phyloP scores from a whole-genome alignment of 2,888 invertebrate genomes.

The Ferdinandea cuprea region DNA sequence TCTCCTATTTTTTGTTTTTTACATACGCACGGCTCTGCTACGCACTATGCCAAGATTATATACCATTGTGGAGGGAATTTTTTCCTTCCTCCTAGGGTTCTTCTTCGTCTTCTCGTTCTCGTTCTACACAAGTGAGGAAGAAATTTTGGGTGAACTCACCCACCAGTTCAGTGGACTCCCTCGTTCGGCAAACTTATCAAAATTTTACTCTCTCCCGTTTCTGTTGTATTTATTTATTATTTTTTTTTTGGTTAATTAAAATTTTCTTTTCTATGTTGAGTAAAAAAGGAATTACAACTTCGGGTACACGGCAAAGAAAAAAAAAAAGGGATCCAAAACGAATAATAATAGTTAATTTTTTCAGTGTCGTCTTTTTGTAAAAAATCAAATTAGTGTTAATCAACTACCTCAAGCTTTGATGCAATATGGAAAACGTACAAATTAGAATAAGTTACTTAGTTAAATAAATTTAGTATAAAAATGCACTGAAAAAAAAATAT shows the following conservation, averaged over 20 bases:
- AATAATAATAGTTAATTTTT: slow-evolving; percentile 3
- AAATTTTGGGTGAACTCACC: slow-evolving; percentile 79
- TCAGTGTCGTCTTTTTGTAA: slow-evolving; percentile 13
- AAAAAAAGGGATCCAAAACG: background rate
- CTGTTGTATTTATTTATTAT: slow-evolving; percentile 23
- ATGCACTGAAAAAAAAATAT: slow-evolving; percentile 39
- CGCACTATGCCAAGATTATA: slow-evolving; percentile 45
- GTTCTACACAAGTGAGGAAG: slow-evolving; percentile 55
- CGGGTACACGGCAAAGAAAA: slow-evolving; percentile 47
- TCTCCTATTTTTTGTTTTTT: slow-evolving; percentile 16
- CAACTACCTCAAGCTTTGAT: slow-evolving; percentile 57
- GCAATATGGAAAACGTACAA: slow-evolving; percentile 68
- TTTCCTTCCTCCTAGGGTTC: slow-evolving; percentile 20
- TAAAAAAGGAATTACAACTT: slow-evolving; percentile 35
- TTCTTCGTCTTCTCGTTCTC: too few species aligned
- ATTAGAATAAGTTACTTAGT: slow-evolving; percentile 57
- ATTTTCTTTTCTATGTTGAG: slow-evolving; percentile 34
- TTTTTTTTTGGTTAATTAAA: too few species aligned
- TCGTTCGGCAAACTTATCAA: slow-evolving; percentile 75
- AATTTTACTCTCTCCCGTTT: slow-evolving; percentile 56
- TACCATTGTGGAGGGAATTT: slow-evolving; percentile 24
- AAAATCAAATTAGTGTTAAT: slow-evolving; percentile 24
- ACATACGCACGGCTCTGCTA: slow-evolving; percentile 3
- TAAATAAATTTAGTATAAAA: slow-evolving; percentile 13
- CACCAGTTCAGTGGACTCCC: slow-evolving; percentile 80